Conservation (phyloP, 2,888 invertebrate genomes). For the Eremobia ochroleuca region DNA sequence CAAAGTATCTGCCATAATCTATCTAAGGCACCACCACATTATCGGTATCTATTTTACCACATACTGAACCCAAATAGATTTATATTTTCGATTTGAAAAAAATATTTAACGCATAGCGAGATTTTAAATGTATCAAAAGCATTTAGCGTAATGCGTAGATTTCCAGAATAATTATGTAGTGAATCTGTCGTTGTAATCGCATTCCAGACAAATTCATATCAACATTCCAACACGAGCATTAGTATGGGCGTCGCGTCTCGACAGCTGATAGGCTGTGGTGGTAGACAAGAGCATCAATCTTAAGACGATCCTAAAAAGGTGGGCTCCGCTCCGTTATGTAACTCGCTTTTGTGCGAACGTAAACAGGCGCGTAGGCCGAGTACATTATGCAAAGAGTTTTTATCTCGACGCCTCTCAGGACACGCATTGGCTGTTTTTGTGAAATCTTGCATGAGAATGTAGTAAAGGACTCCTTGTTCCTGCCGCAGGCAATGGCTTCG, state of each 20-base stretch:
- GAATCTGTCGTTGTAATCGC: slow-evolving; percentile 12
- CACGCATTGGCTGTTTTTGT: slow-evolving; percentile 73
- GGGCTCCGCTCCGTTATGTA: slow-evolving; percentile 76
- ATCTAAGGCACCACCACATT: neutral
- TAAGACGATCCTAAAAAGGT: slow-evolving; percentile 73
- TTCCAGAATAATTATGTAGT: neutral
- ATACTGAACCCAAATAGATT: neutral
- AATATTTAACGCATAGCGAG: neutral
- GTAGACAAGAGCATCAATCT: slow-evolving; percentile 71
- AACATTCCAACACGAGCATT: slow-evolving; percentile 47
- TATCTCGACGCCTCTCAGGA: slow-evolving; percentile 74
- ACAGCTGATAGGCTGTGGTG: slow-evolving; percentile 66
- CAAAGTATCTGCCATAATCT: slow-evolving; percentile 12
- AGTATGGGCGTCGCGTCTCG: slow-evolving; percentile 64
- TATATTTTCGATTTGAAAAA: neutral
- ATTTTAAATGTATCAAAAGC: neutral
- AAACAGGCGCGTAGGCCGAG: slow-evolving; percentile 76
- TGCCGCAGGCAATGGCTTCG: slow-evolving; percentile 45
- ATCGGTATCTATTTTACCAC: neutral
- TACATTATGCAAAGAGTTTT: slow-evolving; percentile 83
- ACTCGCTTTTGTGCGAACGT: slow-evolving; percentile 72
- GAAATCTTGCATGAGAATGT: slow-evolving; percentile 79
- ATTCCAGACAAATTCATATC: slow-evolving; percentile 46
- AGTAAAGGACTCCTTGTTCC: slow-evolving; percentile 70
- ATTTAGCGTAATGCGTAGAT: neutral